Evolutionary conservation across 2,888 invertebrate species (phyloP).

Genomic region (Drepana falcataria): DNA sequence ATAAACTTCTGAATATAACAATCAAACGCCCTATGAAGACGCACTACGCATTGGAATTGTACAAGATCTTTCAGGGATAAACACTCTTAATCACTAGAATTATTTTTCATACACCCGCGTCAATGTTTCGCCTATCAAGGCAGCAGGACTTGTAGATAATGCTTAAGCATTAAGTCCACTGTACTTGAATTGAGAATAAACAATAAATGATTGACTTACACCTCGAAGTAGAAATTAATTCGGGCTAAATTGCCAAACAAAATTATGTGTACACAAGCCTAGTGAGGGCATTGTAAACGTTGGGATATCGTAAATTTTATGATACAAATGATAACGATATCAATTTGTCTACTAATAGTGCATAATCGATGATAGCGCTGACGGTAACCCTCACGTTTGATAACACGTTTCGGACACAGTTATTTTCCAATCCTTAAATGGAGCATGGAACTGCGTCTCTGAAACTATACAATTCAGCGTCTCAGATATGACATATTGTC

Average conservation of each 20-base stretch:
- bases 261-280: slow-evolving; percentile 66
- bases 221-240: slow-evolving; percentile 21
- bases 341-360: slow-evolving; percentile 60
- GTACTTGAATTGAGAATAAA: no score
- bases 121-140: no score
- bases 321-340: slow-evolving; percentile 58
- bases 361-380: slow-evolving; percentile 51
- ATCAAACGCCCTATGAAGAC: no score
- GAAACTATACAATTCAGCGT: not conserved
- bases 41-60: no score
- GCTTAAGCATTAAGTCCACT: no score
- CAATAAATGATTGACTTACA: slow-evolving; percentile 8
- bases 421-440: not conserved
- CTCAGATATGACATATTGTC: no score
- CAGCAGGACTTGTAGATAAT: no score
- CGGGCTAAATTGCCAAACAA: slow-evolving; percentile 28
- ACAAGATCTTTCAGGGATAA: no score
- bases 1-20: no score
- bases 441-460: not conserved
- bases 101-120: no score
- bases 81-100: no score
- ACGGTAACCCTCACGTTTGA: slow-evolving; percentile 47
- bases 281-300: slow-evolving; percentile 50
- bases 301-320: slow-evolving; percentile 63
- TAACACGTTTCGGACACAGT: slow-evolving; percentile 39